Evolutionary conservation across 2,888 invertebrate species (phyloP).

Genomic region (Caenorhabditis sp.): DNA sequence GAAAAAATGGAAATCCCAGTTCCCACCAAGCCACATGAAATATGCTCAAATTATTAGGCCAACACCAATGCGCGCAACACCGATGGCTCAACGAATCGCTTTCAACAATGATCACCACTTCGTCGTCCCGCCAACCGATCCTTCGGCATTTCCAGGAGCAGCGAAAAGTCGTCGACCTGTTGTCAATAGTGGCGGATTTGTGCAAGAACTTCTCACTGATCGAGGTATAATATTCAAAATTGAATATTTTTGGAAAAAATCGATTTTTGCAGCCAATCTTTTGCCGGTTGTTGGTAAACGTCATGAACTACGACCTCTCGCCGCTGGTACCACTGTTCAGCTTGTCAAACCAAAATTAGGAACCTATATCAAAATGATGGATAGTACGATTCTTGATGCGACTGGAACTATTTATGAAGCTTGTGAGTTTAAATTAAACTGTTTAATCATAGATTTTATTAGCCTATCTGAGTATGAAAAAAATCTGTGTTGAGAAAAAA

Average conservation of each 20-base stretch:
- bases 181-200: conserved; percentile 2
- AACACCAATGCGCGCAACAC: conserved; percentile 3
- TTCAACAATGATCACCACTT: conserved; percentile 11
- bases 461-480: too few relatives aligned
- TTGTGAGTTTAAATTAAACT: conserved; percentile 11
- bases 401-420: conserved; percentile 16
- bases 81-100: conserved; percentile 19
- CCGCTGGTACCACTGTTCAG: conserved; percentile 12
- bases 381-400: conserved; percentile 14
- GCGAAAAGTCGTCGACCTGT: background rate
- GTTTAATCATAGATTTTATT: too few relatives aligned
- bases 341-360: conserved; percentile 18
- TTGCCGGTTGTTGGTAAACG: conserved; percentile 13
- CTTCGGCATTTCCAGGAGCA: conserved; percentile 23
- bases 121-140: conserved; percentile 4
- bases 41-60: background rate
- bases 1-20: too few relatives aligned
- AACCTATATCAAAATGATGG: conserved; percentile 6
- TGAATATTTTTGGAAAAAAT: background rate
- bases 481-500: background rate
- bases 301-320: conserved; percentile 1
- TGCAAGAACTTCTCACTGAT: conserved; percentile 19
- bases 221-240: conserved; percentile 8
- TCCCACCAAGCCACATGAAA: background rate
- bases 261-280: conserved; percentile 12